Conservation (phyloP, 2,797 vertebrate genomes). For the Pitangus sulphuratus region DNA sequence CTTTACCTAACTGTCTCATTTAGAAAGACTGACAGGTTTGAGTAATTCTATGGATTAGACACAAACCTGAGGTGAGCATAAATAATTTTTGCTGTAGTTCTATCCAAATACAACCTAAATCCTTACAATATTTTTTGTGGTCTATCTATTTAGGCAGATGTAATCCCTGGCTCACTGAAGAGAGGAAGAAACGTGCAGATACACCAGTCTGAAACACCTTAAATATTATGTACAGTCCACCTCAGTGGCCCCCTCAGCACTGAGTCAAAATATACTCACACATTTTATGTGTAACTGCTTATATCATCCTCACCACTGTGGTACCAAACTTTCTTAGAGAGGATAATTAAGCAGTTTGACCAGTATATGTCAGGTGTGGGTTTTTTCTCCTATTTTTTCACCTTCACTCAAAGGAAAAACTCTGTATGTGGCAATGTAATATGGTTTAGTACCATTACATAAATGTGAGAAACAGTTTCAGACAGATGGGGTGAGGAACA, state of each 20-base stretch:
- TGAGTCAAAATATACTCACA: not conserved
- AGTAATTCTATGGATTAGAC: not conserved
- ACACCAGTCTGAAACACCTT: not conserved
- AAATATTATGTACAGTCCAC: not conserved
- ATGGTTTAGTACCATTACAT: not conserved
- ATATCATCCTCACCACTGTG: not conserved
- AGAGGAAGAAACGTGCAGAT: not conserved
- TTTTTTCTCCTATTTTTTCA: not conserved
- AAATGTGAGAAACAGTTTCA: not conserved
- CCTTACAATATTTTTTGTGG: not conserved
- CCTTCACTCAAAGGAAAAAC: not conserved
- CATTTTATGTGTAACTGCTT: not conserved
- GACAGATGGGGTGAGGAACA: accelerated
- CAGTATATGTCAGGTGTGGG: not conserved
- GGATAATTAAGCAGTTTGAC: not conserved
- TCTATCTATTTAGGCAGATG: not conserved
- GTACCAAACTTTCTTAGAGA: not conserved
- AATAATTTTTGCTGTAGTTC: not conserved
- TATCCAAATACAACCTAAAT: not conserved
- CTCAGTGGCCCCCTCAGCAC: not conserved
- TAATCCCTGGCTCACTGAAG: not conserved
- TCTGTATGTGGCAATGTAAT: not conserved
- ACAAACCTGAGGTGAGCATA: not conserved
- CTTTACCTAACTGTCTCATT: not conserved
- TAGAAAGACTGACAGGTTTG: not conserved